phyloP scores from a whole-genome alignment of 2,888 invertebrate genomes.

The Meandrusa payeni region DNA sequence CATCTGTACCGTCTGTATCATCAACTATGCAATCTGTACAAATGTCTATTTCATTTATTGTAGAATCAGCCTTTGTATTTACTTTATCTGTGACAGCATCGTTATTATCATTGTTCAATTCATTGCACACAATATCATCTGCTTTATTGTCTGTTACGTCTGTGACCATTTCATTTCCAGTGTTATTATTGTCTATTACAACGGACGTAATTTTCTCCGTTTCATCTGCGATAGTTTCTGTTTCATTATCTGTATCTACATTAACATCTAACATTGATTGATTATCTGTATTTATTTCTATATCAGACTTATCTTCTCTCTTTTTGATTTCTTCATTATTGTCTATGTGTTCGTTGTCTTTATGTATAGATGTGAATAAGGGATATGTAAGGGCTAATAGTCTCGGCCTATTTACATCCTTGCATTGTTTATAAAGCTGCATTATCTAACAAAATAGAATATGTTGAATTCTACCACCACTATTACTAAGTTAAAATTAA shows the following conservation, averaged over 20 bases:
- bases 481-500: too few relatives aligned
- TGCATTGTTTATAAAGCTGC: constrained; percentile 51
- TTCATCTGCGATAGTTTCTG: constrained; percentile 10
- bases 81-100: constrained; percentile 11
- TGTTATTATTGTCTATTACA: too few relatives aligned
- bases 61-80: constrained; percentile 23
- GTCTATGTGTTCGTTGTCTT: constrained; percentile 23
- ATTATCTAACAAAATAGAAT: constrained; percentile 64
- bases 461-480: too few relatives aligned
- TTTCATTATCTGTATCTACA: constrained; percentile 19
- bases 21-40: too few relatives aligned
- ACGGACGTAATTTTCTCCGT: too few relatives aligned
- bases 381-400: constrained; percentile 92
- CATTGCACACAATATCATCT: neutral
- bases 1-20: too few relatives aligned
- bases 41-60: constrained; percentile 16
- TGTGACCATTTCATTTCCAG: constrained; percentile 13
- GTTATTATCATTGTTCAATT: too few relatives aligned
- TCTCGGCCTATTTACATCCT: constrained; percentile 73
- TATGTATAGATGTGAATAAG: constrained; percentile 75
- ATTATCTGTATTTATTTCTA: constrained; percentile 14
- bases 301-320: constrained; percentile 20
- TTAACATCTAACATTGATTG: neutral
- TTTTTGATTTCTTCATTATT: constrained; percentile 4
- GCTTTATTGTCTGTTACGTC: constrained; percentile 16